phyloP scores from a whole-genome alignment of 2,113 vertebrate species.

The Thomomys bottae region DNA sequence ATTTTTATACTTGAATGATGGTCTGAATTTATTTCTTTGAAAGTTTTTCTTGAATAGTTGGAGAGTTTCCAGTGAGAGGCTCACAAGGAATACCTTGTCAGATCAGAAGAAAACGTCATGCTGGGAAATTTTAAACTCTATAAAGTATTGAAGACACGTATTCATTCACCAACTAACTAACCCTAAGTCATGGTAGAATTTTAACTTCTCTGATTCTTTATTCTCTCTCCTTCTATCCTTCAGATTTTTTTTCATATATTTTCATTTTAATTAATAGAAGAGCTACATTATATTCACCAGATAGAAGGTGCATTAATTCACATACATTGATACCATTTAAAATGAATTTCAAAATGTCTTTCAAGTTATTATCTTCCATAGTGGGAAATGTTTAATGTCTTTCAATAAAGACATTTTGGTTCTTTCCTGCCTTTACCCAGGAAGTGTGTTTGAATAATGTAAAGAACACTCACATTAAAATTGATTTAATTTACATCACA shows the following conservation, averaged over 20 bases:
- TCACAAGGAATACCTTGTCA: not conserved
- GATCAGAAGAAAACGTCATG: not conserved
- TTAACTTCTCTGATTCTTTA: not conserved
- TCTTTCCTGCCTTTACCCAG: not conserved
- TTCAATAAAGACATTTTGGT: not conserved
- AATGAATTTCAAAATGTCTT: conserved; percentile 44
- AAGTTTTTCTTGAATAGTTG: not conserved
- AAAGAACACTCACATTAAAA: conserved; percentile 56
- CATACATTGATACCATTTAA: too few relatives aligned
- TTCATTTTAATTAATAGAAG: too few relatives aligned
- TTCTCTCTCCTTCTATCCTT: not conserved
- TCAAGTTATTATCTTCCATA: not conserved
- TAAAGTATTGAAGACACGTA: not conserved
- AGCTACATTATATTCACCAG: too few relatives aligned
- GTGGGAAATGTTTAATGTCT: conserved; percentile 29
- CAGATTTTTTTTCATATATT: conserved; percentile 21
- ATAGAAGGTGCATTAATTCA: too few relatives aligned
- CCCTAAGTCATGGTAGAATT: not conserved
- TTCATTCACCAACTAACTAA: not conserved
- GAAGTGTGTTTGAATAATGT: conserved; percentile 24
- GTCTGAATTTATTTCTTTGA: not conserved
- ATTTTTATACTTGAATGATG: not conserved
- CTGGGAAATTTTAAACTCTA: not conserved
- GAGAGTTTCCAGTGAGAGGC: not conserved
- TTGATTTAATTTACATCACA: conserved; percentile 47